Percentiles rank a stretch among this genome's conserved stretches.
These are phyloP conservation scores for Chymomyza procnemis DNA, from an alignment of 2,888 invertebrate genomes.

Conservation along the genomic window DNA sequence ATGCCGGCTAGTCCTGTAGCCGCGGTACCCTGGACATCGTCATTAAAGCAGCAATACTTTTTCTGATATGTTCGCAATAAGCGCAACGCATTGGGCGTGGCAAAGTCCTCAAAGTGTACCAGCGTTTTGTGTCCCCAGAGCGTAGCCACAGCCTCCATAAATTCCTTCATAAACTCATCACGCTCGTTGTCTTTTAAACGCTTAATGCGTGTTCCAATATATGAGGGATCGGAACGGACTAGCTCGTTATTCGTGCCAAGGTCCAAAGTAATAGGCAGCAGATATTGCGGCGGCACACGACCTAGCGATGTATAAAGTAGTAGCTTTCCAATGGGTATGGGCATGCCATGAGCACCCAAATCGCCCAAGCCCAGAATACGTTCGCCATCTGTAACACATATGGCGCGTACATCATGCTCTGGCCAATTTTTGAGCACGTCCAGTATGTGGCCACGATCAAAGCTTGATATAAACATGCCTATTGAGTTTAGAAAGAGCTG, in stretches of 20 bases:
- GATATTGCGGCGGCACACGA: conserved; percentile 33
- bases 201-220: conserved; percentile 48
- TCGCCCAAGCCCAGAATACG: conserved; percentile 57
- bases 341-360: conserved; percentile 63
- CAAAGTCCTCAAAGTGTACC: conserved; percentile 62
- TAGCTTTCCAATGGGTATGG: conserved; percentile 54
- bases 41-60: conserved; percentile 51
- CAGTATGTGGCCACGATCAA: conserved; percentile 40
- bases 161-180: conserved; percentile 48
- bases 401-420: conserved; percentile 23
- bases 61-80: conserved; percentile 46
- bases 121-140: conserved; percentile 40
- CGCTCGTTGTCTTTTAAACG: conserved; percentile 53
- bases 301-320: conserved; percentile 54
- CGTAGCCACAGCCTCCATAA: conserved; percentile 30
- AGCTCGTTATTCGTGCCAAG: conserved; percentile 51
- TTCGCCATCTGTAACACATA: conserved; percentile 59
- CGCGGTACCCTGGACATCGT: conserved; percentile 57
- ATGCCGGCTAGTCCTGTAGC: conserved; percentile 54
- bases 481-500: conserved; percentile 90
- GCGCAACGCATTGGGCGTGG: conserved; percentile 55
- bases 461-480: conserved; percentile 84
- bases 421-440: conserved; percentile 60
- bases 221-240: conserved; percentile 47
- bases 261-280: conserved; percentile 45